phyloP scores from a whole-genome alignment of 2,888 invertebrate genomes.

The Polyommatus iphigenia region DNA sequence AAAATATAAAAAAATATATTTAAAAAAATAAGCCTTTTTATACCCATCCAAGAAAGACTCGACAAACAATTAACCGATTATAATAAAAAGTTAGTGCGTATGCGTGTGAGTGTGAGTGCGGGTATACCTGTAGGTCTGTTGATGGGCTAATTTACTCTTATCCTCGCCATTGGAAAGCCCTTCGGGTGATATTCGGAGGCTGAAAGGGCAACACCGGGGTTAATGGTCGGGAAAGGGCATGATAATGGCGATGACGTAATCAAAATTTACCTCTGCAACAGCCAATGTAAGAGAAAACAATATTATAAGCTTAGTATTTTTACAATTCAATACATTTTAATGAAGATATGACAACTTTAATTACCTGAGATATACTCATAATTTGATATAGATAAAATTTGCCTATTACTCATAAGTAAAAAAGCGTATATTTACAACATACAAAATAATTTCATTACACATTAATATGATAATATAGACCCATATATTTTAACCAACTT shows the following conservation, averaged over 20 bases:
- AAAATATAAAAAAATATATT: not conserved
- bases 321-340: not conserved
- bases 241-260: slow-evolving; percentile 54
- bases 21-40: not conserved
- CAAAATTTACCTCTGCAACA: slow-evolving; percentile 73
- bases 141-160: slow-evolving; percentile 84
- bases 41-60: slow-evolving; percentile 1
- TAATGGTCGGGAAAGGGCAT: slow-evolving; percentile 56
- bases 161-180: slow-evolving; percentile 83
- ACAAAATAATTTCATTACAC: not conserved
- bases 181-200: slow-evolving; percentile 81
- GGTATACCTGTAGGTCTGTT: slow-evolving; percentile 88
- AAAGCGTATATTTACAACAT: not conserved
- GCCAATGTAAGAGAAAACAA: slow-evolving; percentile 66
- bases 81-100: slow-evolving; percentile 37
- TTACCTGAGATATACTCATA: not conserved
- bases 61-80: slow-evolving; percentile 31
- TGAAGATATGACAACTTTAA: not conserved
- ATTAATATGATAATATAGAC: not conserved
- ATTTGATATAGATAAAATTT: not conserved
- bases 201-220: slow-evolving; percentile 80
- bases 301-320: slow-evolving; percentile 48
- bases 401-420: not conserved
- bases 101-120: slow-evolving; percentile 44
- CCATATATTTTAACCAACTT: not conserved